Evolutionary conservation across 2,797 vertebrate species (phyloP).

Genomic region (Coregonus sp.): DNA sequence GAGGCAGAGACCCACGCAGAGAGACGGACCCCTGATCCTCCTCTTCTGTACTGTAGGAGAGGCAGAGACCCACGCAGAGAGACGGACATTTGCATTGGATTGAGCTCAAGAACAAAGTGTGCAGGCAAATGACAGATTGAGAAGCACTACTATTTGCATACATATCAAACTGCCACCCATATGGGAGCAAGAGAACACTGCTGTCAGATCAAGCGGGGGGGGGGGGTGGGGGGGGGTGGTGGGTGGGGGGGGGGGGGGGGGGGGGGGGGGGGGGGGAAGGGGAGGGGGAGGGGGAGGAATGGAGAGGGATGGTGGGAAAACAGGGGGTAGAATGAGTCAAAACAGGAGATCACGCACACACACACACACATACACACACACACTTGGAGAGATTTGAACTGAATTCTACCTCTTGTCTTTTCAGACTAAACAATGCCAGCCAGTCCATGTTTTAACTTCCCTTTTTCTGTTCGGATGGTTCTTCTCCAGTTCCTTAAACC

Average conservation of each 20-base stretch:
- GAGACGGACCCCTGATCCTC: not conserved
- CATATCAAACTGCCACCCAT: conserved; percentile 10
- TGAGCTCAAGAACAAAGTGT: conserved; percentile 29
- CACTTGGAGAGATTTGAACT: not conserved
- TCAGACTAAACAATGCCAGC: not conserved
- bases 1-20: not conserved
- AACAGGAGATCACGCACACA: not conserved
- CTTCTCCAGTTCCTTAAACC: conserved; percentile 4
- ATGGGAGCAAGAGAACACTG: not conserved
- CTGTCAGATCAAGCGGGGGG: not conserved
- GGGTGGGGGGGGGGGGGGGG: not conserved
- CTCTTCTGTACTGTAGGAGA: too few species aligned
- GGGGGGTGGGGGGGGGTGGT: not conserved
- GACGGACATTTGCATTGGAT: conserved; percentile 26
- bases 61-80: not conserved
- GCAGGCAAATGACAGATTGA: conserved; percentile 28
- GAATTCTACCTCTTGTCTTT: not conserved
- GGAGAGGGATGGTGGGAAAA: not conserved
- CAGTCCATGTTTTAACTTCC: not conserved
- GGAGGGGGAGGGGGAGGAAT: too few species aligned
- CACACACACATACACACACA: not conserved
- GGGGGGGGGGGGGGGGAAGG: too few species aligned
- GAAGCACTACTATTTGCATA: conserved; percentile 31
- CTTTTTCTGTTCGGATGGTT: not conserved
- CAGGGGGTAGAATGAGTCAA: not conserved